Evolutionary conservation across 2,113 vertebrate genomes (phyloP).

Genomic region (Romanogobio albipinnatus): DNA sequence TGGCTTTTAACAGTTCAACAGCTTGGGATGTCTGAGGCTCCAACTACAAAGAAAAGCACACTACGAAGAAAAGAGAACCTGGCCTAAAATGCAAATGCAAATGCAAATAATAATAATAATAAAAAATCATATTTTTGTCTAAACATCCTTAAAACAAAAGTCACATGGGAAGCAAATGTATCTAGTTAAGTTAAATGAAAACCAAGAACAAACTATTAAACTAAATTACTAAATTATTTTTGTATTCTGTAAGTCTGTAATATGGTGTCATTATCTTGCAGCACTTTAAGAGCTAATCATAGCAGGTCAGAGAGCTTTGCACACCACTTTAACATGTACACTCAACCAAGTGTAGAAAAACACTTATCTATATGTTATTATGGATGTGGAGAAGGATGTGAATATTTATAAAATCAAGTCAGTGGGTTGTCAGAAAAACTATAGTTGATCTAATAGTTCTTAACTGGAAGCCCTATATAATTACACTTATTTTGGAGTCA

Average conservation of each 20-base stretch:
- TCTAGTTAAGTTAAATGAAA: not conserved
- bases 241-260: not conserved
- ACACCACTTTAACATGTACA: not conserved
- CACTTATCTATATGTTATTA: not conserved
- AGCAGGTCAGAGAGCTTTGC: conserved; percentile 1
- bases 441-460: not conserved
- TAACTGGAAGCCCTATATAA: not conserved
- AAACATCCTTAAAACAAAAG: not conserved
- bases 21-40: not conserved
- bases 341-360: not conserved
- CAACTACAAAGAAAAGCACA: not conserved
- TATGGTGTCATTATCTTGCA: not conserved
- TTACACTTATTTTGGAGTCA: not conserved
- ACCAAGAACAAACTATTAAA: not conserved
- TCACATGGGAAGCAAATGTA: not conserved
- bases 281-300: not conserved
- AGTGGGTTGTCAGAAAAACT: not conserved
- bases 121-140: not conserved
- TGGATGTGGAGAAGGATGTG: not conserved
- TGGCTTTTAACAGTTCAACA: not conserved
- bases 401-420: not conserved
- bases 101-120: too few relatives aligned
- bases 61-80: not conserved
- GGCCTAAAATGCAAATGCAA: not conserved
- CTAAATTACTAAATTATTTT: too few relatives aligned